Base-by-base conservation (phyloP, 2,888 invertebrate genomes). In the Rutpela maculata region DNA sequence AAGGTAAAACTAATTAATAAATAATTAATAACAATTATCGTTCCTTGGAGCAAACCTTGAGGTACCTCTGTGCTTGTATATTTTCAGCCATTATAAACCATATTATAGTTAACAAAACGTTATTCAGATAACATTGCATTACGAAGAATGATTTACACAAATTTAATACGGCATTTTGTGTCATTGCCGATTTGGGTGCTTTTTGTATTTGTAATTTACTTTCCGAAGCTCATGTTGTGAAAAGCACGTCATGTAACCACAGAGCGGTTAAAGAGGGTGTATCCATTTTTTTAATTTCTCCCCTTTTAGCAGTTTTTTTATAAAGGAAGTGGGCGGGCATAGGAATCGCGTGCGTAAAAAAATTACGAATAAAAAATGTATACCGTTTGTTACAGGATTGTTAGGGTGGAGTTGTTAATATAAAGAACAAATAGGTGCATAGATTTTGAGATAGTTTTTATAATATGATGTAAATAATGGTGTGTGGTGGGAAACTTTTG, bases 291-390 rank as follows among this genome's bases (percentile, higher is more conserved):
- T 72, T 55, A 60, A 67, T 74, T 77, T 76, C 78, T 78, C 79
- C 80, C 81, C 79, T 75, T 78, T 74, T 66, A 55, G 55, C 55
- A 26, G 35, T 62, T 67, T 72, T 76, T 78, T 72, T 67, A 50
- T 63, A 82, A 81, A 87, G 88, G 88, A 88, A 88, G 85, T 88
- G 82, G 88, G 88, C 87, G 88, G 86, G 85, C 79, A 84, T 81
- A 78, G 81, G 84, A 85, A 85, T 88, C 86, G 88, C 88, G 88
- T 88, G 88, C 87, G 87, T 87, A 86, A 87, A 88, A 88, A 88
- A 88, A 88, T 87, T 86, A 85, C 86, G 85, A 87, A 87, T 87
- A 87, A 88, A 88, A 88, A 88, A 86, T 86, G 84, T 81, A 83
- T 79, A 84, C 83, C 85, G 84, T 86, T 86, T 86, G 86, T 85